These are phyloP conservation scores for Tiliacea citrago DNA, from an alignment of 2,888 invertebrate species.

Conservation along the genomic window DNA sequence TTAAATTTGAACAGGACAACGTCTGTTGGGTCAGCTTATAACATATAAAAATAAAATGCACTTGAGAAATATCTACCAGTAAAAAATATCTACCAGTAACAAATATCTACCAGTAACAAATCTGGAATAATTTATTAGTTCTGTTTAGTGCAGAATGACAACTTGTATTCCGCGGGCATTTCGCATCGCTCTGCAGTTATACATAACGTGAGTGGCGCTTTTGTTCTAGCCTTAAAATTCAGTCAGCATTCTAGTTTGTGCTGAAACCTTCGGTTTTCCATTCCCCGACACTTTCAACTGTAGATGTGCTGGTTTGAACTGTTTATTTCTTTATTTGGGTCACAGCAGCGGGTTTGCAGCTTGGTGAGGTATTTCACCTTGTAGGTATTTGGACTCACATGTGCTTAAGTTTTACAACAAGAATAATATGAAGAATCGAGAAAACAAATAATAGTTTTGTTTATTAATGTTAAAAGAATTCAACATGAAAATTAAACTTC, in stretches of 20 bases:
- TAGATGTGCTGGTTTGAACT: conserved; percentile 1
- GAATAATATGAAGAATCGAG: not conserved
- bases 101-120: not conserved
- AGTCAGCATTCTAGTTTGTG: conserved; percentile 18
- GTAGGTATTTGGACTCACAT: not conserved
- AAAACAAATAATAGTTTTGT: no score
- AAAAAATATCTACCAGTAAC: no score
- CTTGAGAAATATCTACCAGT: not conserved
- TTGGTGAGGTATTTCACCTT: not conserved
- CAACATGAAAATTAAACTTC: no score
- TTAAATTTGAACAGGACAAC: no score
- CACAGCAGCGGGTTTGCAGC: not conserved
- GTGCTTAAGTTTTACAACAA: not conserved
- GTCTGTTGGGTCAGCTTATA: no score
- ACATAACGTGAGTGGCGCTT: conserved; percentile 7
- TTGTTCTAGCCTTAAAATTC: conserved; percentile 21
- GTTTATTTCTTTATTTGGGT: conserved; percentile 7
- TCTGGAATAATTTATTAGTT: not conserved
- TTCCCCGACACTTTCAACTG: conserved; percentile 14
- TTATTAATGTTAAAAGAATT: not conserved
- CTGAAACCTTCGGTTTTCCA: conserved; percentile 29
- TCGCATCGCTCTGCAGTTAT: conserved; percentile 2
- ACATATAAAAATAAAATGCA: not conserved
- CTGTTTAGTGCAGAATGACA: not conserved
- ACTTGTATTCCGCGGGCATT: conserved; percentile 1